phyloP scores from a whole-genome alignment of 1,140 invertebrate species.

The Ephestia elutella region DNA sequence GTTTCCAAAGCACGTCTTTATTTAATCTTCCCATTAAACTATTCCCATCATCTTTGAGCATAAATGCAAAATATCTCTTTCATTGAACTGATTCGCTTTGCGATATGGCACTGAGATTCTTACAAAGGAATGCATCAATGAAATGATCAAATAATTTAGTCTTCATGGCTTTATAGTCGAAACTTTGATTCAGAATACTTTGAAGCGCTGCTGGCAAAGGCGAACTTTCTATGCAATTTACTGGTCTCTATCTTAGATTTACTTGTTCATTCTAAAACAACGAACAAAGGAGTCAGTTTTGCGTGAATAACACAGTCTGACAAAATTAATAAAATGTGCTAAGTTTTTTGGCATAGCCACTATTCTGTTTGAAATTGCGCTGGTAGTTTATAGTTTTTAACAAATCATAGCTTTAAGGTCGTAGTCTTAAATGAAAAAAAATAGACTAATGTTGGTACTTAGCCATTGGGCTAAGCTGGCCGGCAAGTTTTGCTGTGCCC shows the following conservation, averaged over 20 bases:
- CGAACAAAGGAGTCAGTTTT: constrained; percentile 45
- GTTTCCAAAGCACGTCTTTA: neutral
- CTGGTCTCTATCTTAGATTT: constrained; percentile 16
- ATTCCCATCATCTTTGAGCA: constrained; percentile 1
- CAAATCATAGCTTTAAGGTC: too few species aligned
- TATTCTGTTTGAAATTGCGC: constrained; percentile 8
- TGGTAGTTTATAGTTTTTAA: neutral
- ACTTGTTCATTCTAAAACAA: constrained; percentile 20
- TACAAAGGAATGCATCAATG: constrained; percentile 7
- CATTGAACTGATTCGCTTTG: neutral
- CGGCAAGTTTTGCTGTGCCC: too few species aligned
- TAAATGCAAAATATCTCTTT: neutral
- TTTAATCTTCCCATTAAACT: neutral
- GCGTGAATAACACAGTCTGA: constrained; percentile 43
- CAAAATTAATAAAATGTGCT: constrained; percentile 49
- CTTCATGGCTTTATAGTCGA: constrained; percentile 11
- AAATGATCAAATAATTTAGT: constrained; percentile 17
- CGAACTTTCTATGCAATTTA: constrained; percentile 23
- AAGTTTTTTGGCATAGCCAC: constrained; percentile 58
- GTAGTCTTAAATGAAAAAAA: too few species aligned
- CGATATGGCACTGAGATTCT: neutral
- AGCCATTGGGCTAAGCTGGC: too few species aligned
- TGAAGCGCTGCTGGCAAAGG: constrained; percentile 10
- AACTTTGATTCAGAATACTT: constrained; percentile 10
- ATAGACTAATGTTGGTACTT: too few species aligned